Evolutionary conservation across 1,140 invertebrate genomes (phyloP).

Genomic region (Halictus rubicundus): DNA sequence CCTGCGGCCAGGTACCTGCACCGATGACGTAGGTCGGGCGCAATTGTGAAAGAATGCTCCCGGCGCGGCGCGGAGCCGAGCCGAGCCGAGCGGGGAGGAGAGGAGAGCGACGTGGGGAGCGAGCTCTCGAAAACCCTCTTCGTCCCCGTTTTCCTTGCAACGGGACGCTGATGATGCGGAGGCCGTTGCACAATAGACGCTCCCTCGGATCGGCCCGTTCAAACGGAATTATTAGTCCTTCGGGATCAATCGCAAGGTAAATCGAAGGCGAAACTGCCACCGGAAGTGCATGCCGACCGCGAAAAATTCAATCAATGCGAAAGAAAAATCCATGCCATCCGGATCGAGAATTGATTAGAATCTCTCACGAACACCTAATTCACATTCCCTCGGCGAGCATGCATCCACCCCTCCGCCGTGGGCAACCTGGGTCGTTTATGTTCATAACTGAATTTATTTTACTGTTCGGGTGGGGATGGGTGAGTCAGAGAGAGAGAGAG

Average conservation of each 20-base stretch:
- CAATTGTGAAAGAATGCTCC: slow-evolving; percentile 4
- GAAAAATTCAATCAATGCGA: no score
- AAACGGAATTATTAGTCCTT: slow-evolving; percentile 1
- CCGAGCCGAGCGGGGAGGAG: not conserved
- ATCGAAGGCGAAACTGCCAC: not conserved
- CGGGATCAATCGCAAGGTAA: not conserved
- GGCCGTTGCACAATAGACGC: not conserved
- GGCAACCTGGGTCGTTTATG: no score
- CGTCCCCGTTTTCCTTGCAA: not conserved
- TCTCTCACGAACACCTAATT: no score
- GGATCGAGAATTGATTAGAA: no score
- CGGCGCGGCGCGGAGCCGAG: not conserved
- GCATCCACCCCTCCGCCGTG: no score
- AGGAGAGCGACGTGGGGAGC: no score
- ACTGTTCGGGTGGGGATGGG: no score
- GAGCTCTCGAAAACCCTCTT: slow-evolving; percentile 2
- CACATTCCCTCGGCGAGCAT: no score
- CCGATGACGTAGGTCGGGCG: slow-evolving; percentile 1
- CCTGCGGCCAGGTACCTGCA: slow-evolving; percentile 1
- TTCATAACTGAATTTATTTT: no score
- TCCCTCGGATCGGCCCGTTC: not conserved
- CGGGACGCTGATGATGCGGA: not conserved
- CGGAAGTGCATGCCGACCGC: not conserved
- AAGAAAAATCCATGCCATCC: no score
- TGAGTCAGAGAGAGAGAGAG: no score